These are phyloP conservation scores for Cuniculus paca DNA, from an alignment of 2,797 vertebrate species.

Conservation along the genomic window DNA sequence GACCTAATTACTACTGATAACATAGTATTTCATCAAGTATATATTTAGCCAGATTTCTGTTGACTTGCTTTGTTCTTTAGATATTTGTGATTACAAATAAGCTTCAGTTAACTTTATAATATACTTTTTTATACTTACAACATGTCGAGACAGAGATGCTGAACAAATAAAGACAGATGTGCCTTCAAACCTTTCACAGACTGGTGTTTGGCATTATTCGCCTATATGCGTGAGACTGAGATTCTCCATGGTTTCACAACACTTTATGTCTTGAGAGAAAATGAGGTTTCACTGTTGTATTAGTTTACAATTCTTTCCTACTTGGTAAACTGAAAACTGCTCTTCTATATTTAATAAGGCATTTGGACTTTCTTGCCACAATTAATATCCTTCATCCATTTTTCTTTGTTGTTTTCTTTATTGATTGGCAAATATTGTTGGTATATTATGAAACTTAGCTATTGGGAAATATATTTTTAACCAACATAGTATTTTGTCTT, in stretches of 20 bases:
- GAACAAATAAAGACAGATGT: neutral
- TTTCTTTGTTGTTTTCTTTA: slow-evolving; percentile 38
- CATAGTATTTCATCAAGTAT: neutral
- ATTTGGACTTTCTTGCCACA: neutral
- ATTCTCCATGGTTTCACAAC: neutral
- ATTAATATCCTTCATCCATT: neutral
- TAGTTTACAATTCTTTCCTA: neutral
- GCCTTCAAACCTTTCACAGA: neutral
- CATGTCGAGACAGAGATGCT: neutral
- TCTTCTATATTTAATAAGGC: neutral
- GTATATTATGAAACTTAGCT: neutral
- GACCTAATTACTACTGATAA: neutral
- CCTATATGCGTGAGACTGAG: neutral
- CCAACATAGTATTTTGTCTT: neutral
- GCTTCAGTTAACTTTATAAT: neutral
- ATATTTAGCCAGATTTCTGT: neutral
- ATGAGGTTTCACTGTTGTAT: neutral
- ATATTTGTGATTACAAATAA: slow-evolving; percentile 16
- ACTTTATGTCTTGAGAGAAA: neutral
- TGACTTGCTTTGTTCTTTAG: slow-evolving; percentile 5
- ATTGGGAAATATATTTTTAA: neutral
- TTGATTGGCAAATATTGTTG: neutral
- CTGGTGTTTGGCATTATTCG: neutral
- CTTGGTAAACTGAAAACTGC: neutral
- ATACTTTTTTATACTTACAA: neutral